Evolutionary conservation across 2,797 vertebrate species (phyloP).

Genomic region (Ptychobarbus kaznakovi): DNA sequence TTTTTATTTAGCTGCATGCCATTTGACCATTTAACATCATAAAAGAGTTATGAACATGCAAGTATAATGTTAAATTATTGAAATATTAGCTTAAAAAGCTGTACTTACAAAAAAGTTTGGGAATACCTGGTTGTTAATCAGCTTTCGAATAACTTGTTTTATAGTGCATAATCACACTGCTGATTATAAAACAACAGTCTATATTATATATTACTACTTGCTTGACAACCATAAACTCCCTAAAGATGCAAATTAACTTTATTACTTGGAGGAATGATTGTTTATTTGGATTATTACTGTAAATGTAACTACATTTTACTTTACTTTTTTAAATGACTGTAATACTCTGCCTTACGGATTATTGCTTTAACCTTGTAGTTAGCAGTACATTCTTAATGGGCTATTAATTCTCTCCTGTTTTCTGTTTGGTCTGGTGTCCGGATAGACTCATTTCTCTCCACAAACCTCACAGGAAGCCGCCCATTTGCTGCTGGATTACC

Average conservation of each 20-base stretch:
- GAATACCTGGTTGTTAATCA: neutral
- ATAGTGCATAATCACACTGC: neutral
- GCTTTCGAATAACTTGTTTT: neutral
- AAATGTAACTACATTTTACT: neutral
- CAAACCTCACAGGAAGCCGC: constrained; percentile 20
- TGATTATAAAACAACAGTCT: neutral
- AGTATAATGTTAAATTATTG: neutral
- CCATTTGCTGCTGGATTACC: neutral
- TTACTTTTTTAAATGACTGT: neutral
- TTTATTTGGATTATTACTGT: neutral
- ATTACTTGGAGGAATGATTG: constrained; percentile 2
- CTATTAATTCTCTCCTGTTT: constrained; percentile 18
- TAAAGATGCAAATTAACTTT: neutral
- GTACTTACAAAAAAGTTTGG: neutral
- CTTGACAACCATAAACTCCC: neutral
- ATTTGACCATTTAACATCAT: neutral
- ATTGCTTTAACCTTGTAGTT: neutral
- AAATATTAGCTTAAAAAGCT: neutral
- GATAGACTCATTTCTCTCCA: neutral
- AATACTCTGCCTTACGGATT: neutral
- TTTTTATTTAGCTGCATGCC: neutral
- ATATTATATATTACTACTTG: neutral
- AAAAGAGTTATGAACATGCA: neutral
- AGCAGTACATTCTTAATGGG: constrained; percentile 4
- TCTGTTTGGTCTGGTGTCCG: constrained; percentile 8